These are phyloP conservation scores for Sylvicola cinctus DNA, from an alignment of 2,888 invertebrate genomes.

Conservation along the genomic window DNA sequence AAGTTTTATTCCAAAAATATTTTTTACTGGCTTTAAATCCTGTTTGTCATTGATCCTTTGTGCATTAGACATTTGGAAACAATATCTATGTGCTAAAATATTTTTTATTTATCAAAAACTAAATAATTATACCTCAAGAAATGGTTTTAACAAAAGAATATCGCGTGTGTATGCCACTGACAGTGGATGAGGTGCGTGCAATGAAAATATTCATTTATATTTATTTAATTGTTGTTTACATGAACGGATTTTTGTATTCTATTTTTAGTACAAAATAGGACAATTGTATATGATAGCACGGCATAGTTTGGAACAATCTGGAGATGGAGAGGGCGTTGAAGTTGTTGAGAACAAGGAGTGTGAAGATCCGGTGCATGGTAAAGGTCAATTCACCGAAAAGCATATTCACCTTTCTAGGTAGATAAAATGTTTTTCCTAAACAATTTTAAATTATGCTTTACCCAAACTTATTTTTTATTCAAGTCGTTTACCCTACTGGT, in stretches of 20 bases:
- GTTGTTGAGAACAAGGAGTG: constrained; percentile 68
- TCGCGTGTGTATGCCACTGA: constrained; percentile 80
- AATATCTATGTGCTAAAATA: too few species aligned
- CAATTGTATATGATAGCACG: constrained; percentile 90
- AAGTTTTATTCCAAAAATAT: too few species aligned
- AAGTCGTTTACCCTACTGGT: constrained; percentile 78
- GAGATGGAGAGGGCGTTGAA: constrained; percentile 78
- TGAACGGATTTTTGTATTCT: neutral
- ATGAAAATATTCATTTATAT: constrained; percentile 9
- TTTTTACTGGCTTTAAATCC: too few species aligned
- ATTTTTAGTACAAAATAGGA: constrained; percentile 63
- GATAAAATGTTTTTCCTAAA: constrained; percentile 5
- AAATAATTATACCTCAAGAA: too few species aligned
- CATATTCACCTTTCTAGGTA: constrained; percentile 75
- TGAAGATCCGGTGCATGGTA: constrained; percentile 56
- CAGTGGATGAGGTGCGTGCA: constrained; percentile 85
- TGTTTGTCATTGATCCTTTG: too few species aligned
- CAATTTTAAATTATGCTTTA: neutral
- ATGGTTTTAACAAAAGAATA: constrained; percentile 83
- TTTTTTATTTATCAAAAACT: too few species aligned
- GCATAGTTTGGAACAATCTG: constrained; percentile 80
- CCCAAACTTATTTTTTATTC: constrained; percentile 16
- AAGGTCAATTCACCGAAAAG: constrained; percentile 79
- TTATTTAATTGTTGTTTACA: constrained; percentile 3
- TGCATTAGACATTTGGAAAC: too few species aligned